Conservation (phyloP, 2,888 invertebrate genomes). For the Pterobdella sp. region DNA sequence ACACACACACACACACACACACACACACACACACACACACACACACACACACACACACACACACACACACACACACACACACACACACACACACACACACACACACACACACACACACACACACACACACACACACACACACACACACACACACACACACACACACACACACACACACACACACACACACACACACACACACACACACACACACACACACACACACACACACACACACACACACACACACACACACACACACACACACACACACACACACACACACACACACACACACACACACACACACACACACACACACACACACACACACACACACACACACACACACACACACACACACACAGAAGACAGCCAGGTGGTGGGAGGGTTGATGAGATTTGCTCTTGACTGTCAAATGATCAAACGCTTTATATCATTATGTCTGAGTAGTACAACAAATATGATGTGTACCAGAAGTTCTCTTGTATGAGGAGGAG, state of each 20-base stretch:
- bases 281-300: constrained; percentile 16
- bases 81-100: constrained; percentile 20
- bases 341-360: constrained; percentile 9
- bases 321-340: constrained; percentile 16
- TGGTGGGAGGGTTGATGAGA: no score
- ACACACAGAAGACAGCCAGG: neutral
- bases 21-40: constrained; percentile 22
- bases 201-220: constrained; percentile 18
- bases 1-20: constrained; percentile 6
- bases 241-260: constrained; percentile 21
- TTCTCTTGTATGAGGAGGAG: no score
- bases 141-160: constrained; percentile 21
- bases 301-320: constrained; percentile 16
- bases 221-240: constrained; percentile 20
- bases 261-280: constrained; percentile 17
- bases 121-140: constrained; percentile 20
- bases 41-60: constrained; percentile 18
- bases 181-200: constrained; percentile 20
- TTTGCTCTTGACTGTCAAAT: no score
- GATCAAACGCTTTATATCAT: no score
- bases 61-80: constrained; percentile 18
- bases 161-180: constrained; percentile 20
- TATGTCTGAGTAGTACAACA: no score
- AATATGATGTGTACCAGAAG: no score
- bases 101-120: constrained; percentile 20